A percentile compares a stretch with the other conserved stretches of the same genome.
Evolutionary conservation across 1,140 invertebrate genomes (phyloP).

Genomic region (Pseudomyrmex sp.): DNA sequence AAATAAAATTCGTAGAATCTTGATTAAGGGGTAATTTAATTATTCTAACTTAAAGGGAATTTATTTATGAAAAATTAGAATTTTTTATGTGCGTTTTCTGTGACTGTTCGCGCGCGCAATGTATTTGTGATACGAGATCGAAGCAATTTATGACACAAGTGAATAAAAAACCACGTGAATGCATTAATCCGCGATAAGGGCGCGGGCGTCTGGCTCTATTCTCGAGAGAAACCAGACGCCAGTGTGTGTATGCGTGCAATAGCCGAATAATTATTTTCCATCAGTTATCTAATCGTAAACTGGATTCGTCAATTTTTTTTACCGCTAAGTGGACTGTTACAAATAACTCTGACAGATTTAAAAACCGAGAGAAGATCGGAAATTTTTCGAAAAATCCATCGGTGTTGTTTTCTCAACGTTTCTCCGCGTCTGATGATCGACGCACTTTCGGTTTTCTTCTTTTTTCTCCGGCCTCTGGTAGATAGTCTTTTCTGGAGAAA

Average conservation of each 20-base stretch:
- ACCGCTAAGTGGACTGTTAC: too few species aligned
- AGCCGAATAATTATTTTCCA: slow-evolving; percentile 55
- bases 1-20: not conserved
- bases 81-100: too few species aligned
- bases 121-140: slow-evolving; percentile 11
- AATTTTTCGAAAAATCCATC: not conserved
- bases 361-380: not conserved
- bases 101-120: too few species aligned
- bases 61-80: not conserved
- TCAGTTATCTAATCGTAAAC: slow-evolving; percentile 34
- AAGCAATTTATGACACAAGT: not conserved
- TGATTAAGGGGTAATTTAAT: not conserved
- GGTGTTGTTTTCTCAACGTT: slow-evolving; percentile 15
- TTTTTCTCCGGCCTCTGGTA: not conserved
- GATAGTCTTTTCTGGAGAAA: slow-evolving; percentile 56
- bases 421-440: not conserved
- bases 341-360: too few species aligned
- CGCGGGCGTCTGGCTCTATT: slow-evolving; percentile 42
- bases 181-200: slow-evolving; percentile 54
- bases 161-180: slow-evolving; percentile 34
- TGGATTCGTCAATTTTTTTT: slow-evolving; percentile 5
- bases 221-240: slow-evolving; percentile 50
- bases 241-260: slow-evolving; percentile 6
- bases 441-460: slow-evolving; percentile 27
- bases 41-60: not conserved